A percentile compares a stretch with the other conserved stretches of the same genome.
These are phyloP conservation scores for Anguilla anguilla DNA, from an alignment of 2,797 vertebrate genomes.

Conservation along the genomic window DNA sequence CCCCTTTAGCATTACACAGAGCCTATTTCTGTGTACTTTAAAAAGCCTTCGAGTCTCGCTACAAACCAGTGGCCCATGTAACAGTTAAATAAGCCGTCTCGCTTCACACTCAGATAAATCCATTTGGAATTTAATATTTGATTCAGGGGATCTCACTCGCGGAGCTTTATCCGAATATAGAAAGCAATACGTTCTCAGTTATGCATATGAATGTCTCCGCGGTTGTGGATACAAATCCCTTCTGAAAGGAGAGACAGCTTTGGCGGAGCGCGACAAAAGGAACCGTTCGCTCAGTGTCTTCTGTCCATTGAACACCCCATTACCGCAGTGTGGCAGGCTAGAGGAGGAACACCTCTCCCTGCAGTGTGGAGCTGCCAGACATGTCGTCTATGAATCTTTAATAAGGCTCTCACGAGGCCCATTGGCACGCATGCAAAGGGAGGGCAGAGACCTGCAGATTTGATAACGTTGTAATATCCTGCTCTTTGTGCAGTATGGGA, in stretches of 20 bases:
- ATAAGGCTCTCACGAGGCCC: constrained; percentile 48
- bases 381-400: constrained; percentile 57
- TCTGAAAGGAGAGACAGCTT: constrained; percentile 11
- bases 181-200: constrained; percentile 61
- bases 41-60: not conserved
- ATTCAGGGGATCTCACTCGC: constrained; percentile 32
- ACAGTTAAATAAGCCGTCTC: constrained; percentile 15
- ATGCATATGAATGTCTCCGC: constrained; percentile 66
- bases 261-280: not conserved
- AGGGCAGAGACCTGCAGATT: constrained; percentile 47
- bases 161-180: constrained; percentile 60
- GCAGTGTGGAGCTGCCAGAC: constrained; percentile 19
- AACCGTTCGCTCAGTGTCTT: constrained; percentile 36
- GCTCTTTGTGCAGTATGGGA: constrained; percentile 36
- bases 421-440: constrained; percentile 25
- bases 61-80: constrained; percentile 14
- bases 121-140: constrained; percentile 64
- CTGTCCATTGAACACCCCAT: constrained; percentile 44
- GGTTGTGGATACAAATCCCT: constrained; percentile 56
- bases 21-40: not conserved
- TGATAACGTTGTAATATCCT: constrained; percentile 49
- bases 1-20: not conserved
- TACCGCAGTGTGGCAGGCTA: not conserved
- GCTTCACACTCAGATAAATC: constrained; percentile 51
- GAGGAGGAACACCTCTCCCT: constrained; percentile 17